Percentiles rank a stretch among this genome's conserved stretches.
Conservation (phyloP, 2,797 vertebrate genomes). For the Catostomus latipinnis region DNA sequence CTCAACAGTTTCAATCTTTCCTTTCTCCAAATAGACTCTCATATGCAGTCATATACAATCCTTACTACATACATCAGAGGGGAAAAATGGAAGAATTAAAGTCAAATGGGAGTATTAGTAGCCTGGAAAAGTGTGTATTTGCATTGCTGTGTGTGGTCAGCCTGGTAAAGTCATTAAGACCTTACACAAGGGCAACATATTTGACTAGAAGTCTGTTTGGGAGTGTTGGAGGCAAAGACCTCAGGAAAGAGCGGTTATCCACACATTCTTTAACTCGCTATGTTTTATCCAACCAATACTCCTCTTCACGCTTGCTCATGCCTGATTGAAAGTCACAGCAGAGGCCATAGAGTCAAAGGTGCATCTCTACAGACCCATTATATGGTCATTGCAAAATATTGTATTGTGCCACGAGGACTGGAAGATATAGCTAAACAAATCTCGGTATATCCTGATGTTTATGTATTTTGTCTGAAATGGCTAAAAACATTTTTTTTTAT, state of each 20-base stretch:
- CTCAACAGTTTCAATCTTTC: constrained; percentile 20
- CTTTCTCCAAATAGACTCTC: constrained; percentile 55
- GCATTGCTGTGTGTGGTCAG: constrained; percentile 51
- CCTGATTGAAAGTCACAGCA: constrained; percentile 4
- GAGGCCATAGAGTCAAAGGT: background rate
- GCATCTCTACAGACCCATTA: background rate
- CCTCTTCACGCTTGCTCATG: constrained; percentile 16
- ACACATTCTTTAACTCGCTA: constrained; percentile 52
- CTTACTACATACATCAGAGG: constrained; percentile 15
- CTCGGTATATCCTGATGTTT: no score
- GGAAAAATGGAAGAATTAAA: constrained; percentile 45
- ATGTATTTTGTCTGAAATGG: no score
- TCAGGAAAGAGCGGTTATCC: constrained; percentile 57
- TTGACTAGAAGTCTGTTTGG: constrained; percentile 41
- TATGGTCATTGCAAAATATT: no score
- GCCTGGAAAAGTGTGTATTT: constrained; percentile 33
- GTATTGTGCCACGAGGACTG: no score
- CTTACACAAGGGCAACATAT: constrained; percentile 42
- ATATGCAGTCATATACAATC: constrained; percentile 53
- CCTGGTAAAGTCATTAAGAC: constrained; percentile 59
- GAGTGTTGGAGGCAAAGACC: constrained; percentile 52
- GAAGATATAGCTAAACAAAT: no score
- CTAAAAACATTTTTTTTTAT: no score
- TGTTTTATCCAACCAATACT: background rate
- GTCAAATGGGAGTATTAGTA: constrained; percentile 47